These are phyloP conservation scores for Sebastes vulpes DNA, from an alignment of 2,797 vertebrate genomes.

Conservation along the genomic window DNA sequence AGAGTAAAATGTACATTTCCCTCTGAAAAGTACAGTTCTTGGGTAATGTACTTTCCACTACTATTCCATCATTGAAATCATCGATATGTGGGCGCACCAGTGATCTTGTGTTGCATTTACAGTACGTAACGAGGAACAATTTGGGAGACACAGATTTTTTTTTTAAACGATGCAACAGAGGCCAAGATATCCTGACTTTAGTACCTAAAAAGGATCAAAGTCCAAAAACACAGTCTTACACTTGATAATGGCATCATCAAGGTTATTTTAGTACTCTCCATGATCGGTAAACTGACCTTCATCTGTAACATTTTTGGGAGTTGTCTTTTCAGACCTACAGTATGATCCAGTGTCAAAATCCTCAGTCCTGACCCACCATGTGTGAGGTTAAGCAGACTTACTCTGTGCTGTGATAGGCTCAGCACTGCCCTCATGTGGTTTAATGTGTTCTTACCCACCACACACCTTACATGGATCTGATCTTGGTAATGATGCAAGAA, in stretches of 20 bases:
- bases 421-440: conserved; percentile 49
- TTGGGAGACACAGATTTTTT: background rate
- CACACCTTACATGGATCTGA: background rate
- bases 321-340: background rate
- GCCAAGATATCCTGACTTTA: background rate
- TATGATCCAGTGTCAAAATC: background rate
- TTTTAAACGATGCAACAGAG: background rate
- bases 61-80: background rate
- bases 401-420: background rate
- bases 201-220: background rate
- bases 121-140: too few relatives aligned
- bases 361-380: background rate
- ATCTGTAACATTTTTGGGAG: background rate
- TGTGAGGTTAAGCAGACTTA: background rate
- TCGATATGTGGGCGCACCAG: background rate
- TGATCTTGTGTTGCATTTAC: background rate
- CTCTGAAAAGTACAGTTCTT: background rate
- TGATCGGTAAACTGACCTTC: background rate
- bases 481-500: background rate
- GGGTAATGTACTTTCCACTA: background rate
- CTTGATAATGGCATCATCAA: background rate
- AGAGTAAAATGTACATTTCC: background rate
- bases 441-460: background rate
- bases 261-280: background rate
- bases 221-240: background rate